Conservation (phyloP, 2,113 vertebrate species). For the Vidua chalybeata region DNA sequence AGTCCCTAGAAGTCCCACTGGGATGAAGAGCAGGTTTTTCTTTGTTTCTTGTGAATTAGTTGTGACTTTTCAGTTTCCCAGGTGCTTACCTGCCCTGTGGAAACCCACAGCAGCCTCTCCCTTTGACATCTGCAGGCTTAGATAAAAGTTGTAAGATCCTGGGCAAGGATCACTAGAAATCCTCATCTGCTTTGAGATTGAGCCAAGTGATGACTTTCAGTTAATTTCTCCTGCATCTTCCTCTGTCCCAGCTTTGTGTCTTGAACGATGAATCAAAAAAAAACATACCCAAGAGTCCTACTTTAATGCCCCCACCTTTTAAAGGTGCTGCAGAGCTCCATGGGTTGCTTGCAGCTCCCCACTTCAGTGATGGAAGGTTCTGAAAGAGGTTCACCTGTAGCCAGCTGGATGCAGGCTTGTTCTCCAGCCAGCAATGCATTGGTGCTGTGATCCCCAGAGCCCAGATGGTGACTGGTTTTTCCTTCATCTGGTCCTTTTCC, state of each 20-base stretch:
- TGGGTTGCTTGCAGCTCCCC: background rate
- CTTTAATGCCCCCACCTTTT: background rate
- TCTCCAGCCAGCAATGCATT: rapidly evolving
- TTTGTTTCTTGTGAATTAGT: background rate
- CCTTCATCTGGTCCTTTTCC: background rate
- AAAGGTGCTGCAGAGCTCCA: background rate
- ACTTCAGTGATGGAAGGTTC: background rate
- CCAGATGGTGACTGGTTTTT: background rate
- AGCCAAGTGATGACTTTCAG: background rate
- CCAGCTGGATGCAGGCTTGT: background rate
- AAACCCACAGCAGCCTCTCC: background rate
- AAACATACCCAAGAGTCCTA: background rate
- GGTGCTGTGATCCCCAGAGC: background rate
- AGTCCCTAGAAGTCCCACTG: background rate
- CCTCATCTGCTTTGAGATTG: background rate
- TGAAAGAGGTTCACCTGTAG: background rate
- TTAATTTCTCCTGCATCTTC: background rate
- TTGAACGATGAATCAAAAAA: rapidly evolving
- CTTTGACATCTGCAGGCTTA: background rate
- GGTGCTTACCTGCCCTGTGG: background rate
- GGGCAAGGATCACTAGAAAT: background rate
- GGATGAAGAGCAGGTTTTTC: background rate
- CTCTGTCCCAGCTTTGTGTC: background rate
- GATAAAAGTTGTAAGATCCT: background rate
- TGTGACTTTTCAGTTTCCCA: background rate